Evolutionary conservation across 2,797 vertebrate species (phyloP).

Genomic region (Iguana delicatissima): DNA sequence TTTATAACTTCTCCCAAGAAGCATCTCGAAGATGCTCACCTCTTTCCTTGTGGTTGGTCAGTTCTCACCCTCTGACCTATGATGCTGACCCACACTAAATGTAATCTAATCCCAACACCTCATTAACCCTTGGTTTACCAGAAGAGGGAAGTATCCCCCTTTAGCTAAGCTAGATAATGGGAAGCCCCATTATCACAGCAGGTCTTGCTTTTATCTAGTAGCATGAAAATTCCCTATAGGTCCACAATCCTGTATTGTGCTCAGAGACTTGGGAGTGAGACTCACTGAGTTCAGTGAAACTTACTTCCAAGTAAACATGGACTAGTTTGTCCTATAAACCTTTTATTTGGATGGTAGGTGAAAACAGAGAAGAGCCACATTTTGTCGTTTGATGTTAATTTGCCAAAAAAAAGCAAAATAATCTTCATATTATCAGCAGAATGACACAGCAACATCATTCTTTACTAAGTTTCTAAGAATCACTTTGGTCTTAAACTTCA

Average conservation of each 20-base stretch:
- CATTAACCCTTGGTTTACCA: too few relatives aligned
- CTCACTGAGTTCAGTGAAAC: background rate
- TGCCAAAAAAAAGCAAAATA: background rate
- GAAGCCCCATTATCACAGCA: too few relatives aligned
- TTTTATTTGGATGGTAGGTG: background rate
- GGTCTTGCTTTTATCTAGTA: too few relatives aligned
- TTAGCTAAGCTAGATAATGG: too few relatives aligned
- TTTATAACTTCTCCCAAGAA: too few relatives aligned
- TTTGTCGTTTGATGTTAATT: background rate
- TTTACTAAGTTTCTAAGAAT: background rate
- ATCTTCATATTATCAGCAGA: background rate
- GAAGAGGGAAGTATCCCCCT: too few relatives aligned
- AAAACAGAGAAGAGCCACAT: background rate
- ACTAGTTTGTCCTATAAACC: background rate
- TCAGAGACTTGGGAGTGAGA: background rate
- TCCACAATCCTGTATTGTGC: background rate
- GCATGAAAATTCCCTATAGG: background rate
- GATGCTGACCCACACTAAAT: too few relatives aligned
- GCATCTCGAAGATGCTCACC: too few relatives aligned
- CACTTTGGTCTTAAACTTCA: background rate
- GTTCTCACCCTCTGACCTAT: too few relatives aligned
- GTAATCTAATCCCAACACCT: too few relatives aligned
- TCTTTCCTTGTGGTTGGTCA: too few relatives aligned
- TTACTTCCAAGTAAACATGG: background rate
- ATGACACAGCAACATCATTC: background rate